Percentiles rank a stretch among this genome's conserved stretches.
These are phyloP conservation scores for Wiebesia pumilae DNA, from an alignment of 1,140 invertebrate species.

Conservation along the genomic window DNA sequence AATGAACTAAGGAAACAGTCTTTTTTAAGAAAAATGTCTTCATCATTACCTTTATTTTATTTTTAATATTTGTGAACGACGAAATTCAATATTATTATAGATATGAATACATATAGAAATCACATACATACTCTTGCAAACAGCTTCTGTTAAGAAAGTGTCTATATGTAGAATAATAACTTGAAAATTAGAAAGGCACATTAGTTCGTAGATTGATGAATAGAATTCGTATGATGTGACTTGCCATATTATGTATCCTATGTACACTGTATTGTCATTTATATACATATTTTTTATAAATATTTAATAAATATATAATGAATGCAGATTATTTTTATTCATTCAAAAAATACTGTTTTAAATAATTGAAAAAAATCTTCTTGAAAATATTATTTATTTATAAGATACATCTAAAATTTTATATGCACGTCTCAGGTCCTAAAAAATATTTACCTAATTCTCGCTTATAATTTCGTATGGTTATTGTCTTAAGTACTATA, in stretches of 20 bases:
- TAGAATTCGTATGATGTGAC: neutral
- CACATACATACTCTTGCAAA: neutral
- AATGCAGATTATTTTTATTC: conserved; percentile 13
- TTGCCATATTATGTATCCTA: conserved; percentile 60
- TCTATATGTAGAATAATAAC: neutral
- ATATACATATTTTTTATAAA: conserved; percentile 75
- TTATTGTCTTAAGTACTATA: conserved; percentile 57
- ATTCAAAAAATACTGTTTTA: neutral
- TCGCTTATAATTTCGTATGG: conserved; percentile 56
- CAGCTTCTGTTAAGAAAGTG: neutral
- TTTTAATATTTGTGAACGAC: neutral
- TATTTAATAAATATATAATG: conserved; percentile 70
- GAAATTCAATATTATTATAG: neutral
- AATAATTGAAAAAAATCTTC: conserved; percentile 50
- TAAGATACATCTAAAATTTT: conserved; percentile 57
- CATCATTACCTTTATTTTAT: neutral
- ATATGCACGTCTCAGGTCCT: conserved; percentile 43
- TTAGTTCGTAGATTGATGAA: neutral
- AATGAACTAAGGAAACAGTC: too few species aligned
- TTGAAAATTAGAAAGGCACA: conserved; percentile 14
- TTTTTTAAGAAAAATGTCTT: neutral
- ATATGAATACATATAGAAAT: neutral
- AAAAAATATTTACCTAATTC: conserved; percentile 54
- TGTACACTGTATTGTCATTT: conserved; percentile 69
- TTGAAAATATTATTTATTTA: conserved; percentile 56